Evolutionary conservation across 2,888 invertebrate genomes (phyloP).

Genomic region (Dolichopus griseipennis): DNA sequence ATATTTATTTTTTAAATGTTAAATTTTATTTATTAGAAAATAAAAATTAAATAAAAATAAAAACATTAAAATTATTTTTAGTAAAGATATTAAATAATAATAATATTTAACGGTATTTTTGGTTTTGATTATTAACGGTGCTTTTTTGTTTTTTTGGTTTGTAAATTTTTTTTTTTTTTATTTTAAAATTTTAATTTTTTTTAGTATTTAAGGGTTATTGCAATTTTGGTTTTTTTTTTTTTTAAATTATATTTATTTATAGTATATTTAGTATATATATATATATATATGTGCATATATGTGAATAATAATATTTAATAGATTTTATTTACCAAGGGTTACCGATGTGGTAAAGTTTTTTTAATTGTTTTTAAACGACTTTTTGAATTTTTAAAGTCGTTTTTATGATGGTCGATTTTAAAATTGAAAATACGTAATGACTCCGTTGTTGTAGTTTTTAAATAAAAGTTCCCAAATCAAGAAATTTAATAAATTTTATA

Average conservation of each 20-base stretch:
- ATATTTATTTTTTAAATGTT: too few relatives aligned
- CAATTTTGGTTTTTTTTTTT: conserved; percentile 16
- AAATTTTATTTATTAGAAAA: too few relatives aligned
- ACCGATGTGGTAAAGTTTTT: conserved; percentile 43
- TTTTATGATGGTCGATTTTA: conserved; percentile 35
- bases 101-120: too few relatives aligned
- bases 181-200: too few relatives aligned
- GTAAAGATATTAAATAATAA: too few relatives aligned
- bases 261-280: too few relatives aligned
- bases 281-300: neutral
- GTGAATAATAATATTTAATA: too few relatives aligned
- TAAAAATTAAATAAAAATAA: neutral
- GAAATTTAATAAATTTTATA: conserved; percentile 20
- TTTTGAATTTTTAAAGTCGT: conserved; percentile 26
- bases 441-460: conserved; percentile 43
- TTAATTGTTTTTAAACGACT: conserved; percentile 30
- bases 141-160: too few relatives aligned
- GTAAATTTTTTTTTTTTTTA: too few relatives aligned
- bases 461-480: conserved; percentile 22
- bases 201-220: neutral
- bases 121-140: too few relatives aligned
- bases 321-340: conserved; percentile 29
- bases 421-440: conserved; percentile 33
- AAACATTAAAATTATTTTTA: too few relatives aligned
- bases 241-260: conserved; percentile 11